Conservation (phyloP, 2,113 vertebrate species). For the Platichthys stellatus region DNA sequence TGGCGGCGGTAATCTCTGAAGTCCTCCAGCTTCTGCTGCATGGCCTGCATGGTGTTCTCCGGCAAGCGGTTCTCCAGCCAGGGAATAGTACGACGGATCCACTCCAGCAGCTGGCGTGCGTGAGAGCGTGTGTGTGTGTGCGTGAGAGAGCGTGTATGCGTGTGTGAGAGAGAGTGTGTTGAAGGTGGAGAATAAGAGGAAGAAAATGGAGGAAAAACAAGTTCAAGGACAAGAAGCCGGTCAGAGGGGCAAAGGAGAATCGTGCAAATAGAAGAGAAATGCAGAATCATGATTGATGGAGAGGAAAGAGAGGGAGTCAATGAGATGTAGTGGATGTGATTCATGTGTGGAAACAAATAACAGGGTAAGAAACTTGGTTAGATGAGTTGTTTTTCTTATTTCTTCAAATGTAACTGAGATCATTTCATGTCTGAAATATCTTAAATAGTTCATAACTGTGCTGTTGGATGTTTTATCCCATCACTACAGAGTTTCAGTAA, state of each 20-base stretch:
- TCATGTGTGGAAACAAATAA: constrained; percentile 37
- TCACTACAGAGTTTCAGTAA: no score
- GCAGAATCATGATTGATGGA: background rate
- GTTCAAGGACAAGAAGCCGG: constrained; percentile 23
- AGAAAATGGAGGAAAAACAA: constrained; percentile 6
- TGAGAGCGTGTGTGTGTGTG: constrained; percentile 1
- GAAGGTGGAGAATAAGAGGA: constrained; percentile 11
- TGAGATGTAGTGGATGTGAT: constrained; percentile 26
- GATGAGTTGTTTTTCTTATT: background rate
- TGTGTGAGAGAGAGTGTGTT: constrained; percentile 28
- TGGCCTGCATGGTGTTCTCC: constrained; percentile 98
- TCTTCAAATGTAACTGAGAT: no score
- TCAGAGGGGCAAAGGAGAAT: constrained; percentile 22
- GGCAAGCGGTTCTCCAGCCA: constrained; percentile 96
- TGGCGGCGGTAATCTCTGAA: constrained; percentile 95
- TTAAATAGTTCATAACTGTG: no score
- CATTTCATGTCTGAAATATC: background rate
- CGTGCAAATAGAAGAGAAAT: constrained; percentile 31
- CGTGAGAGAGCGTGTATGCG: background rate
- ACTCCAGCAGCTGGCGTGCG: constrained; percentile 89
- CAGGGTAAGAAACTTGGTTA: constrained; percentile 37
- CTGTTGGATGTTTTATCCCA: background rate
- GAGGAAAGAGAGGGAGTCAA: constrained; percentile 3
- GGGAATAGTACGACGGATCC: constrained; percentile 96
- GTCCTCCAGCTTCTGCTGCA: constrained; percentile 99